A percentile compares a stretch with the other conserved stretches of the same genome.
Conservation (phyloP, 2,888 invertebrate genomes). For the Beris chalybata region DNA sequence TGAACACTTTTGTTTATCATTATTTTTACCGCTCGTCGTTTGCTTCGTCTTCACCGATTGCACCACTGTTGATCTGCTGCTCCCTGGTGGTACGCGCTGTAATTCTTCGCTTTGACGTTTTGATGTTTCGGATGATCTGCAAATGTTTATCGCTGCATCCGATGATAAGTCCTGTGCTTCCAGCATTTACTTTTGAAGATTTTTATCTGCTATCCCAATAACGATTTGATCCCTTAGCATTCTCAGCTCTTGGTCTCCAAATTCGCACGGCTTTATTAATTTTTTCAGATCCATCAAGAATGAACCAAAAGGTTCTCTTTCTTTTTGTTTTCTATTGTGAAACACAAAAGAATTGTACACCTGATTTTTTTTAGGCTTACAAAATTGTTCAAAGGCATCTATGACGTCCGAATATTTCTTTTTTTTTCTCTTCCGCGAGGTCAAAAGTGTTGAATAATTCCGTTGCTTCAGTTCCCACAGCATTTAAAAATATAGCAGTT, state of each 20-base stretch:
- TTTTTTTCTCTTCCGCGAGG: slow-evolving; percentile 25
- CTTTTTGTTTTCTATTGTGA: slow-evolving; percentile 9
- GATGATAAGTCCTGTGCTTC: background rate
- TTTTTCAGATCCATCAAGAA: slow-evolving; percentile 32
- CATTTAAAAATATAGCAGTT: slow-evolving; percentile 41
- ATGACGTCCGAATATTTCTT: slow-evolving; percentile 35
- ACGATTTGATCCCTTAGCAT: slow-evolving; percentile 17
- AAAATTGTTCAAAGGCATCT: slow-evolving; percentile 37
- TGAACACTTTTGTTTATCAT: too few species aligned
- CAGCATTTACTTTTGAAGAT: slow-evolving; percentile 22
- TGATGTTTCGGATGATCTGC: too few species aligned
- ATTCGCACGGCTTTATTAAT: background rate
- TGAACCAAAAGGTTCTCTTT: slow-evolving; percentile 19
- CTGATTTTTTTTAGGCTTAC: slow-evolving; percentile 29
- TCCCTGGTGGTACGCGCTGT: too few species aligned
- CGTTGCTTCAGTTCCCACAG: slow-evolving; percentile 39
- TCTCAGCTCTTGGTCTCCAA: slow-evolving; percentile 2
- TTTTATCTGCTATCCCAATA: slow-evolving; percentile 16
- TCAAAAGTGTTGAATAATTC: slow-evolving; percentile 41
- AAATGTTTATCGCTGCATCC: too few species aligned
- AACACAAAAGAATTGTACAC: slow-evolving; percentile 22
- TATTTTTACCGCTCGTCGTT: too few species aligned
- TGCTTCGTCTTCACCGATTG: too few species aligned
- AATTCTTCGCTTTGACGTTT: too few species aligned
- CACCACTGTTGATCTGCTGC: too few species aligned